Evolutionary conservation across 2,113 vertebrate genomes (phyloP).

Genomic region (Antennarius striatus): DNA sequence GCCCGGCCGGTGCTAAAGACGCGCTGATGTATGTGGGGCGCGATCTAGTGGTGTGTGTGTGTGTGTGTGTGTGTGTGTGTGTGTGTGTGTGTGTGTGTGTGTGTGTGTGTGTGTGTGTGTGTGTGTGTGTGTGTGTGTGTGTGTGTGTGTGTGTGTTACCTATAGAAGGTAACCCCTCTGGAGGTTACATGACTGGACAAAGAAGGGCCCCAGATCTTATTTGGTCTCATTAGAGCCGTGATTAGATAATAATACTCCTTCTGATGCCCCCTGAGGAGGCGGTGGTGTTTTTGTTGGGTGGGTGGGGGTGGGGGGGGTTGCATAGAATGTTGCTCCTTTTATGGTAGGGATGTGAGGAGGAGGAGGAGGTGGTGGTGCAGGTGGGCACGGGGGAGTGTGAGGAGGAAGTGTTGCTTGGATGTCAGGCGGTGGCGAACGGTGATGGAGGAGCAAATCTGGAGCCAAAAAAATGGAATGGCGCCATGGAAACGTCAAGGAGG

Average conservation of each 20-base stretch:
- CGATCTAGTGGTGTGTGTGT: too few species aligned
- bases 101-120: constrained; percentile 62
- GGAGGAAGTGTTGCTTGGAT: constrained; percentile 40
- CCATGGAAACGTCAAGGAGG: constrained; percentile 36
- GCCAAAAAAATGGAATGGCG: constrained; percentile 33
- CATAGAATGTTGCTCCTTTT: constrained; percentile 43
- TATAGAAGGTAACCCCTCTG: constrained; percentile 29
- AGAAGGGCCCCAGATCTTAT: constrained; percentile 31
- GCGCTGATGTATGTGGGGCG: constrained; percentile 63
- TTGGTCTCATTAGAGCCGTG: constrained; percentile 53
- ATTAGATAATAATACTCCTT: constrained; percentile 54
- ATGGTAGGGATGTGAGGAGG: constrained; percentile 14
- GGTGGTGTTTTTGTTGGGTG: constrained; percentile 9
- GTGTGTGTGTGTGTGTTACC: background rate
- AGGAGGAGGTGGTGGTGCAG: constrained; percentile 10
- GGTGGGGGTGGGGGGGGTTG: background rate
- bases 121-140: constrained; percentile 14
- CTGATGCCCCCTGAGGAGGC: constrained; percentile 33
- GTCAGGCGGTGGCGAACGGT: constrained; percentile 36
- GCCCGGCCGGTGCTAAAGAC: constrained; percentile 73
- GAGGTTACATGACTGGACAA: constrained; percentile 37
- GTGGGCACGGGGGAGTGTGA: constrained; percentile 15
- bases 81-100: background rate
- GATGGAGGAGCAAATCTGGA: constrained; percentile 28
- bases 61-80: constrained; percentile 68